A percentile compares a stretch with the other conserved stretches of the same genome.
These are phyloP conservation scores for Automeris io DNA, from an alignment of 2,888 invertebrate genomes.

Conservation along the genomic window DNA sequence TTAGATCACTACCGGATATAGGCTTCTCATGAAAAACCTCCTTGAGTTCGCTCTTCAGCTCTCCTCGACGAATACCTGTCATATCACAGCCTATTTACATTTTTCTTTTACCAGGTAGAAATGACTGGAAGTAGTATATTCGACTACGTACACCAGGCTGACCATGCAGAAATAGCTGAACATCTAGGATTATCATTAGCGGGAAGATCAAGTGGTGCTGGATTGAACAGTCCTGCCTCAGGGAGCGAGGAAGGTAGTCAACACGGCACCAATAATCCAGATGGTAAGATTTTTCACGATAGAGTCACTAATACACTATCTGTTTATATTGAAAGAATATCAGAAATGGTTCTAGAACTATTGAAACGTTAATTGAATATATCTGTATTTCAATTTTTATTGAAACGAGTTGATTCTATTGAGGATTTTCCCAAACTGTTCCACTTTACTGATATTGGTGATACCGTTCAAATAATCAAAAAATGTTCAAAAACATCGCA, in stretches of 20 bases:
- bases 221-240: conserved; percentile 87
- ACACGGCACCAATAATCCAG: conserved; percentile 91
- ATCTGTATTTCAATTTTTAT: background rate
- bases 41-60: too few relatives aligned
- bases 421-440: conserved; percentile 1
- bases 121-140: conserved; percentile 99
- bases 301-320: too few relatives aligned
- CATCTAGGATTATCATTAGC: conserved; percentile 91
- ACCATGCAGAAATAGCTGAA: conserved; percentile 96
- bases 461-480: conserved; percentile 24
- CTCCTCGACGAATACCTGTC: too few relatives aligned
- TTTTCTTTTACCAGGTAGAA: conserved; percentile 85
- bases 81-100: too few relatives aligned
- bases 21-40: too few relatives aligned
- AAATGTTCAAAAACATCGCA: conserved; percentile 21
- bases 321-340: too few relatives aligned
- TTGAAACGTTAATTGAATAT: too few relatives aligned
- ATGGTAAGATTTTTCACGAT: too few relatives aligned
- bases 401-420: background rate
- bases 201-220: conserved; percentile 77
- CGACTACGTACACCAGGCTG: conserved; percentile 97
- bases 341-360: too few relatives aligned
- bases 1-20: too few relatives aligned
- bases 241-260: conserved; percentile 91
- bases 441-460: conserved; percentile 5